phyloP scores from a whole-genome alignment of 2,888 invertebrate species.

The Metopia argyrocephala region DNA sequence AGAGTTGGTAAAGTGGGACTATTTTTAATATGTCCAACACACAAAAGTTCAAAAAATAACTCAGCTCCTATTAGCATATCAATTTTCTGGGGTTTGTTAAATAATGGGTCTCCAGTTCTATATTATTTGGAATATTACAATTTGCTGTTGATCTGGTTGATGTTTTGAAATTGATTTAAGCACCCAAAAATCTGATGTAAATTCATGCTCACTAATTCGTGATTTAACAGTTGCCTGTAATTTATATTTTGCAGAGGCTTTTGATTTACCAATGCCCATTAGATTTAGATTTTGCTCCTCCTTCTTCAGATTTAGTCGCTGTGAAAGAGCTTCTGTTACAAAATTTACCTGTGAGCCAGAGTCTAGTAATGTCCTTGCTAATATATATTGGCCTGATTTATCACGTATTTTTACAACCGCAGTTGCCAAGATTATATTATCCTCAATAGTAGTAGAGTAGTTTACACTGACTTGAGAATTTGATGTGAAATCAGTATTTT shows the following conservation, averaged over 20 bases:
- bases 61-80: slow-evolving; percentile 12
- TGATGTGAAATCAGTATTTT: too few species aligned
- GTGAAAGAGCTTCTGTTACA: neutral
- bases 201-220: too few species aligned
- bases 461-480: neutral
- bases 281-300: neutral
- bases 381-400: slow-evolving; percentile 1
- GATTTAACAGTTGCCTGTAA: slow-evolving; percentile 4
- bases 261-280: neutral
- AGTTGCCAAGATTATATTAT: slow-evolving; percentile 15
- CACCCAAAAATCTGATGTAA: slow-evolving; percentile 18
- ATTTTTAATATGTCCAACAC: slow-evolving; percentile 33
- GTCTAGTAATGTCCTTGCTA: too few species aligned
- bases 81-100: too few species aligned
- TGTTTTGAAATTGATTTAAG: slow-evolving; percentile 6
- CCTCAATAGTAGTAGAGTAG: neutral
- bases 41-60: slow-evolving; percentile 33
- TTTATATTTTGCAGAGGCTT: neutral
- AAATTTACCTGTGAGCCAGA: too few species aligned
- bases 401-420: slow-evolving; percentile 4
- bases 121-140: slow-evolving; percentile 48
- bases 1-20: slow-evolving; percentile 17
- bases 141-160: slow-evolving; percentile 15
- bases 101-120: slow-evolving; percentile 44
- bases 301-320: neutral